These are phyloP conservation scores for Pristionchus mayeri DNA, from an alignment of 2,888 invertebrate species.

Conservation along the genomic window DNA sequence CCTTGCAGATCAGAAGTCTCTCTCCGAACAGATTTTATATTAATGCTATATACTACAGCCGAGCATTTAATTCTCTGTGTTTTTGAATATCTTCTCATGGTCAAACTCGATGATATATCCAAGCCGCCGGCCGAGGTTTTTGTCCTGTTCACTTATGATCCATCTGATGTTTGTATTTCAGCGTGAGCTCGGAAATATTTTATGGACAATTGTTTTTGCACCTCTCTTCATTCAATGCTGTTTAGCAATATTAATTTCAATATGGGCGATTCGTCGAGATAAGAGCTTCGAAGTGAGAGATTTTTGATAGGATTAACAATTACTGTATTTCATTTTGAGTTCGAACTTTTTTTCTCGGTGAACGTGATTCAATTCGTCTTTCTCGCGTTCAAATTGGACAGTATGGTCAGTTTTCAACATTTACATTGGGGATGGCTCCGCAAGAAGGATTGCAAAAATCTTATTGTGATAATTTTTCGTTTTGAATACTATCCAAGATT, in stretches of 20 bases:
- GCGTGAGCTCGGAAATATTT: slow-evolving; percentile 54
- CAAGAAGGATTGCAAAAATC: too few relatives aligned
- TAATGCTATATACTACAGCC: slow-evolving; percentile 95
- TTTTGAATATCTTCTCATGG: slow-evolving; percentile 96
- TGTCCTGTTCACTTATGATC: neutral
- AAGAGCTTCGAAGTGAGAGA: slow-evolving; percentile 90
- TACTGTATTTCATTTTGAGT: slow-evolving; percentile 79
- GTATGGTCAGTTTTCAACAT: slow-evolving; percentile 77
- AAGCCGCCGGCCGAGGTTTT: neutral
- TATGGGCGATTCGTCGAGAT: slow-evolving; percentile 99
- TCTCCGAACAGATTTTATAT: slow-evolving; percentile 96
- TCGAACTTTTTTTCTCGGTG: slow-evolving; percentile 96
- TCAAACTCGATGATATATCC: slow-evolving; percentile 85
- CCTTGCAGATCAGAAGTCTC: slow-evolving; percentile 91
- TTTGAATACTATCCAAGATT: too few relatives aligned
- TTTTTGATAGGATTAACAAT: slow-evolving; percentile 53
- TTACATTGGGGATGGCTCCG: too few relatives aligned
- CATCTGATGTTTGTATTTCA: neutral
- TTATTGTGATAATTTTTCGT: too few relatives aligned
- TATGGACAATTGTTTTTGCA: slow-evolving; percentile 84
- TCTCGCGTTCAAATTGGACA: slow-evolving; percentile 90
- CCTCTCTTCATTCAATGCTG: slow-evolving; percentile 96
- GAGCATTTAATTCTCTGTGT: slow-evolving; percentile 93
- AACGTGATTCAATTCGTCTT: slow-evolving; percentile 98
- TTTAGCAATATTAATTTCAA: slow-evolving; percentile 94